phyloP scores from a whole-genome alignment of 1,140 invertebrate genomes.

The Aporrectodea caliginosa region DNA sequence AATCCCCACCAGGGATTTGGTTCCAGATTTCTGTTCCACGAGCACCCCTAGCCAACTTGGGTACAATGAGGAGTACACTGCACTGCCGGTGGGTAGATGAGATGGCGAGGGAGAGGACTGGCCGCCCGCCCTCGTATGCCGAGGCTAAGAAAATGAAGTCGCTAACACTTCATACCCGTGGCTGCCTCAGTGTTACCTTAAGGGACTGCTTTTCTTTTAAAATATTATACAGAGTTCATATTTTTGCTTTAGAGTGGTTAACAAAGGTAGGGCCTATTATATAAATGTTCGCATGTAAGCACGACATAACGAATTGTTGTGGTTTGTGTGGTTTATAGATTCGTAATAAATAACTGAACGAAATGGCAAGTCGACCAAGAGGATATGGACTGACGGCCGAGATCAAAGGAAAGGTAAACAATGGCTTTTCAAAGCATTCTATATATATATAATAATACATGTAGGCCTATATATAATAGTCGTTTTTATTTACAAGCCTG shows the following conservation, averaged over 20 bases:
- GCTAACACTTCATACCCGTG: not conserved
- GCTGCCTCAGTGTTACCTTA: not conserved
- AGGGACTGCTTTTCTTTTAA: not conserved
- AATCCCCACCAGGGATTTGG: no score
- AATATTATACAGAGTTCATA: not conserved
- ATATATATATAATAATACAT: no score
- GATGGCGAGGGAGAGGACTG: no score
- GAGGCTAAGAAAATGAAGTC: no score
- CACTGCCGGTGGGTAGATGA: no score
- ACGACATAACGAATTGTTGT: not conserved
- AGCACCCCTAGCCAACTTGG: no score
- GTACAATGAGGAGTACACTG: no score
- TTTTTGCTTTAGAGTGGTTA: not conserved
- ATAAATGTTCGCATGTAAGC: not conserved
- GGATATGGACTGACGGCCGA: slow-evolving; percentile 42
- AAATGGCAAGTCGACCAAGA: slow-evolving; percentile 41
- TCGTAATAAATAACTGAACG: not conserved
- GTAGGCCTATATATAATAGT: no score
- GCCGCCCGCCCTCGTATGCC: no score
- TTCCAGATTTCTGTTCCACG: no score
- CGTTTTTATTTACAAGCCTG: no score
- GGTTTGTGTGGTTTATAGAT: not conserved
- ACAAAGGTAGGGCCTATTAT: not conserved
- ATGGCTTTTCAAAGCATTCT: no score
- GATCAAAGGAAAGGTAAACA: slow-evolving; percentile 39